Evolutionary conservation across 2,888 invertebrate species (phyloP).

Genomic region (Micropterix aruncella): DNA sequence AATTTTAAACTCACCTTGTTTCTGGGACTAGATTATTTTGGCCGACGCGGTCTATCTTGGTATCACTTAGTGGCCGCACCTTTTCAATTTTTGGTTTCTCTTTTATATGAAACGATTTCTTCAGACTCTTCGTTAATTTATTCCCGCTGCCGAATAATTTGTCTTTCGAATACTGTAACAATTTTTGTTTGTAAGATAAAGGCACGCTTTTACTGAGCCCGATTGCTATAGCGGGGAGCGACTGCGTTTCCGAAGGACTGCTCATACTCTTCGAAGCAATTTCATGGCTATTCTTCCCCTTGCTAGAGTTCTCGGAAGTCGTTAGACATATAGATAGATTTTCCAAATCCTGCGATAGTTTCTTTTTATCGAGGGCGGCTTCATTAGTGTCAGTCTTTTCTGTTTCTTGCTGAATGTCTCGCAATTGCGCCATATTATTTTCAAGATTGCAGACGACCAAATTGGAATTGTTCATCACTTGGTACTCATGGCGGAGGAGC

Average conservation of each 20-base stretch:
- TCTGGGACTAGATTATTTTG: no score
- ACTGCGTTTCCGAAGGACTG: background rate
- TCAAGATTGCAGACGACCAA: constrained; percentile 34
- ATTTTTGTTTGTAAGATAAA: constrained; percentile 35
- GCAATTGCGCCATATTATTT: constrained; percentile 33
- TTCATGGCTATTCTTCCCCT: constrained; percentile 6
- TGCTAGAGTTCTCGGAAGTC: constrained; percentile 9
- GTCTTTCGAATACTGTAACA: constrained; percentile 34
- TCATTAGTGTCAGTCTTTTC: constrained; percentile 4
- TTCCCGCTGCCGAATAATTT: constrained; percentile 35
- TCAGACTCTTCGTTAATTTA: constrained; percentile 32
- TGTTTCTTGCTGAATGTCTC: constrained; percentile 2
- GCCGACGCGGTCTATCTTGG: no score
- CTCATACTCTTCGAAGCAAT: constrained; percentile 2
- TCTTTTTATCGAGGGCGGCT: constrained; percentile 22
- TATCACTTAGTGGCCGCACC: constrained; percentile 30
- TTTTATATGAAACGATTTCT: constrained; percentile 33
- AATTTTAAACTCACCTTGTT: no score
- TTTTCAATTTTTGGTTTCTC: constrained; percentile 30
- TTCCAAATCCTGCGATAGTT: constrained; percentile 28
- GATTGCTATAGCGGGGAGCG: constrained; percentile 5
- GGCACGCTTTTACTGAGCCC: constrained; percentile 37
- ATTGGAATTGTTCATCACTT: constrained; percentile 35
- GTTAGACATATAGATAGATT: constrained; percentile 26
- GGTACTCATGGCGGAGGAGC: constrained; percentile 31